A percentile compares a stretch with the other conserved stretches of the same genome.
Evolutionary conservation across 2,888 invertebrate genomes (phyloP).

Genomic region (Mesorhabditis belari): DNA sequence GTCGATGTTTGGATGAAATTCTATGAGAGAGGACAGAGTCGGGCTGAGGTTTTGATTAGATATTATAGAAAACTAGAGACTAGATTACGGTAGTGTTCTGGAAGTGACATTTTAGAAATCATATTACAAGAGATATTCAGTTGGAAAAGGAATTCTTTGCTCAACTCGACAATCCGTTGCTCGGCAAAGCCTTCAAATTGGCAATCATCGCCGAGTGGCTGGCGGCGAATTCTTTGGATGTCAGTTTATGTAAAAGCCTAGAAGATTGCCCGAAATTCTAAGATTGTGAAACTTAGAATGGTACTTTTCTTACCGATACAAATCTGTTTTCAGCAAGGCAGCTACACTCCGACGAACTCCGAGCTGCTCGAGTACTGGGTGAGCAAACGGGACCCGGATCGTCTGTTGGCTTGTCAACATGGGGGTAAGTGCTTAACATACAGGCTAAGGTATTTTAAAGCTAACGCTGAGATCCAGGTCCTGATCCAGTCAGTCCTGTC

Average conservation of each 20-base stretch:
- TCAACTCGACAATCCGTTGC: conserved; percentile 49
- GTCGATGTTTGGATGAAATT: conserved; percentile 53
- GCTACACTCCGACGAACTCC: conserved; percentile 51
- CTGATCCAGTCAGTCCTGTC: too few relatives aligned
- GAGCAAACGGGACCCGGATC: conserved; percentile 49
- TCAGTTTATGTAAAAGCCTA: conserved; percentile 10
- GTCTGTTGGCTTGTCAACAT: conserved; percentile 46
- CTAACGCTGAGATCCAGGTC: too few relatives aligned
- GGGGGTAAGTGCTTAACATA: background rate
- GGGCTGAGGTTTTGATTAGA: conserved; percentile 24
- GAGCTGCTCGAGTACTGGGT: conserved; percentile 52
- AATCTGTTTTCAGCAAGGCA: conserved; percentile 41
- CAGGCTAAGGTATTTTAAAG: background rate
- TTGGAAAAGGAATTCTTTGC: conserved; percentile 50
- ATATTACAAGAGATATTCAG: conserved; percentile 5
- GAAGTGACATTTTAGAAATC: conserved; percentile 1
- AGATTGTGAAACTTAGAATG: background rate
- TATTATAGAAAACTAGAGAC: too few relatives aligned
- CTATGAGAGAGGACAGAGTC: conserved; percentile 42
- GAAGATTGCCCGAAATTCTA: background rate
- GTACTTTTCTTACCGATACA: background rate
- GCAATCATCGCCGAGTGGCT: conserved; percentile 52
- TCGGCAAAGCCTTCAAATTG: conserved; percentile 50
- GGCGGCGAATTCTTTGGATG: conserved; percentile 49
- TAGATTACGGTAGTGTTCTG: background rate